These are phyloP conservation scores for Musca vetustissima DNA, from an alignment of 1,140 invertebrate genomes.

Conservation along the genomic window DNA sequence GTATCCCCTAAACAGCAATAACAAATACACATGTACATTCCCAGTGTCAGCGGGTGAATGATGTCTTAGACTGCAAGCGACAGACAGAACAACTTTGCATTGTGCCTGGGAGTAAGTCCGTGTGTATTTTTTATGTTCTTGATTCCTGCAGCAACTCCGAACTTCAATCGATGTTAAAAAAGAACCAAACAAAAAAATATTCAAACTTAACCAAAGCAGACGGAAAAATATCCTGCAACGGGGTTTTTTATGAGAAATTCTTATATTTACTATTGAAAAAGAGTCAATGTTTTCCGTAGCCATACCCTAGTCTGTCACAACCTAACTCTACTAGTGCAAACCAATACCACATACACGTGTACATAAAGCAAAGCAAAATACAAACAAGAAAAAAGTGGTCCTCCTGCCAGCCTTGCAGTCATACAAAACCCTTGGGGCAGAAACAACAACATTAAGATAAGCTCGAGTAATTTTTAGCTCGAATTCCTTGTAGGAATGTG, in stretches of 20 bases:
- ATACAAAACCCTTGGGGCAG: conserved; percentile 10
- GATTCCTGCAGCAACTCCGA: background rate
- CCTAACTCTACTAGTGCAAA: background rate
- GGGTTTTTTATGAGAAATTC: conserved; percentile 13
- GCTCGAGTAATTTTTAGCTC: conserved; percentile 20
- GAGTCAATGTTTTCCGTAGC: background rate
- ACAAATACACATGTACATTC: conserved; percentile 10
- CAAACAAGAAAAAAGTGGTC: no score
- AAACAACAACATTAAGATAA: conserved; percentile 24
- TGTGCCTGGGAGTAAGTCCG: no score
- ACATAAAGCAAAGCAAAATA: no score
- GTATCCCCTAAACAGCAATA: conserved; percentile 1
- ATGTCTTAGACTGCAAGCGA: conserved; percentile 17
- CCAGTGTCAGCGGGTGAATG: conserved; percentile 9
- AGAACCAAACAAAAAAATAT: background rate
- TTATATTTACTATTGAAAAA: conserved; percentile 1
- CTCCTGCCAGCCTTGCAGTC: no score
- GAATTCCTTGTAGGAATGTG: conserved; percentile 23
- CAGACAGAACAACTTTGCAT: background rate
- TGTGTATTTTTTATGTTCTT: no score
- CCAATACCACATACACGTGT: no score
- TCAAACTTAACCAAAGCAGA: background rate
- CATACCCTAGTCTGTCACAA: background rate
- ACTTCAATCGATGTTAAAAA: conserved; percentile 3
- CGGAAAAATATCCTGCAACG: background rate